phyloP scores from a whole-genome alignment of 2,113 vertebrate genomes.

The Amazona guildingii region DNA sequence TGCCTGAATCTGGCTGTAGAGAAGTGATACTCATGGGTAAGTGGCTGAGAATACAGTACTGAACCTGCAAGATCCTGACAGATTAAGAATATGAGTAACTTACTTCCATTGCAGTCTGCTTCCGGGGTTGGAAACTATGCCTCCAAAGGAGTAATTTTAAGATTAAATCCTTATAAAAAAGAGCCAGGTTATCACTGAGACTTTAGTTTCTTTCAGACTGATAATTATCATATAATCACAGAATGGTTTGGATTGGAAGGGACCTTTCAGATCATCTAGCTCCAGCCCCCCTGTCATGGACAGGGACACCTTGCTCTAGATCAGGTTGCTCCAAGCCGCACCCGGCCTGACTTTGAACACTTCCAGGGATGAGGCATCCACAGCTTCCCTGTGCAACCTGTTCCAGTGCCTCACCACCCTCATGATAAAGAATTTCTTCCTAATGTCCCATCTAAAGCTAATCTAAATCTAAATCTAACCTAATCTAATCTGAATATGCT shows the following conservation, averaged over 20 bases:
- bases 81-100: background rate
- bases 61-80: background rate
- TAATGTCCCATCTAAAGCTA: background rate
- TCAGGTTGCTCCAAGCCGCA: background rate
- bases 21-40: background rate
- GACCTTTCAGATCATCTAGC: background rate
- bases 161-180: background rate
- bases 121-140: background rate
- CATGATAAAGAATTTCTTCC: background rate
- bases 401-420: background rate
- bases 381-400: background rate
- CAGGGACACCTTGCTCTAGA: background rate
- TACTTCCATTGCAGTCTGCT: background rate
- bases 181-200: background rate
- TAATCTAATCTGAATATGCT: background rate
- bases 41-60: background rate
- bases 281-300: background rate
- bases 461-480: background rate
- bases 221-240: background rate
- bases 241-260: background rate
- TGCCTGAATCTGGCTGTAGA: background rate
- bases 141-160: background rate
- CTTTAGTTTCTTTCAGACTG: background rate
- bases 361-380: background rate
- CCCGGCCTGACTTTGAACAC: background rate